These are phyloP conservation scores for Clusia tigrina DNA, from an alignment of 2,888 invertebrate species.

Conservation along the genomic window DNA sequence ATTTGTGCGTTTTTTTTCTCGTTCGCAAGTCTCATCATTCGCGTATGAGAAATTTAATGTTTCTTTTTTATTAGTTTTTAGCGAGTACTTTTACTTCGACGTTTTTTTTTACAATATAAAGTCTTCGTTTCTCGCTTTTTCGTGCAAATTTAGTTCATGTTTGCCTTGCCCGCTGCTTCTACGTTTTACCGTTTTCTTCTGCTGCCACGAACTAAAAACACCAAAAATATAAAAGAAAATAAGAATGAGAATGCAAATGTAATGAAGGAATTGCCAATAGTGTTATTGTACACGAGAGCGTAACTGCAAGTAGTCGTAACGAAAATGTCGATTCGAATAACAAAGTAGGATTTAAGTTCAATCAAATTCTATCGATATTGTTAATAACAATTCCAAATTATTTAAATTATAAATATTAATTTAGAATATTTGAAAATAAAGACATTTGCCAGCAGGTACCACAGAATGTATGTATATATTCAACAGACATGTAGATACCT, in stretches of 20 bases:
- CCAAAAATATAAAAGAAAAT: constrained; percentile 46
- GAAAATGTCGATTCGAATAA: no score
- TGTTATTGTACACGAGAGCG: constrained; percentile 18
- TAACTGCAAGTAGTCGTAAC: background rate
- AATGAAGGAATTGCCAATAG: constrained; percentile 41
- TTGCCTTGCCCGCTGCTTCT: constrained; percentile 52
- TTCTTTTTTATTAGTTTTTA: constrained; percentile 40
- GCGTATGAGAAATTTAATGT: constrained; percentile 1
- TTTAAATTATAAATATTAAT: no score
- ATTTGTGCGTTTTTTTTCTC: constrained; percentile 41
- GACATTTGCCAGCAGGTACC: no score
- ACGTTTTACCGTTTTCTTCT: constrained; percentile 60
- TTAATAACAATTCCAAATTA: no score
- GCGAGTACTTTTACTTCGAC: constrained; percentile 20
- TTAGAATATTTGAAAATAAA: no score
- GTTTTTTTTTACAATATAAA: constrained; percentile 50
- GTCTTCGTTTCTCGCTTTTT: constrained; percentile 46
- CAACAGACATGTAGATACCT: no score
- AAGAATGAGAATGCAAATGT: constrained; percentile 40
- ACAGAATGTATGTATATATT: no score
- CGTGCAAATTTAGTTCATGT: constrained; percentile 45
- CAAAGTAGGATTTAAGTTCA: no score
- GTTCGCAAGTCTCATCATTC: constrained; percentile 23
- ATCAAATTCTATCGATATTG: no score
- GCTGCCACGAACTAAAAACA: constrained; percentile 52